Evolutionary conservation across 2,888 invertebrate species (phyloP).

Genomic region (Ormyrus labotus): DNA sequence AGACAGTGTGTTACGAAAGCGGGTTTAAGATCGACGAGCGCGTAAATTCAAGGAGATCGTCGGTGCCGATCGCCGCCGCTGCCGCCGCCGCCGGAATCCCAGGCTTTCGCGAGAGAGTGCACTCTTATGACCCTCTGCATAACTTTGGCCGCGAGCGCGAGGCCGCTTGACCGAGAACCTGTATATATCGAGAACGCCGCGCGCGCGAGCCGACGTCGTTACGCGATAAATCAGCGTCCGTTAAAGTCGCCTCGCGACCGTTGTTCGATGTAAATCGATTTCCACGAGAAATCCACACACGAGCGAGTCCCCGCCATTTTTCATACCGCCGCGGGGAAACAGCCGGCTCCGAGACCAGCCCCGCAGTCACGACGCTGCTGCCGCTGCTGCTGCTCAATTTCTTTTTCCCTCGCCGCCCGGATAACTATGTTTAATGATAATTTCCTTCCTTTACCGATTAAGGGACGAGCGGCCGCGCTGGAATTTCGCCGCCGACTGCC

Average conservation of each 20-base stretch:
- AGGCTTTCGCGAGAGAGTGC: constrained; percentile 62
- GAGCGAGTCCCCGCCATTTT: constrained; percentile 7
- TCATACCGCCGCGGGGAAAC: constrained; percentile 6
- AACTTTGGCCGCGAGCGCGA: constrained; percentile 65
- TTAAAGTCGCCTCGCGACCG: constrained; percentile 66
- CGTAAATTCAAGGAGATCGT: constrained; percentile 65
- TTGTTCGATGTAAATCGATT: constrained; percentile 64
- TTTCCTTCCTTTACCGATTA: constrained; percentile 28
- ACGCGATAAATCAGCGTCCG: constrained; percentile 73
- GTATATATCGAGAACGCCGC: constrained; percentile 64
- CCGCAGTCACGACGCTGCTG: background rate
- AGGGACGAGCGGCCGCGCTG: background rate
- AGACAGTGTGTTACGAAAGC: constrained; percentile 54
- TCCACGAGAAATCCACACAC: constrained; percentile 55
- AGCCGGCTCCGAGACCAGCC: background rate
- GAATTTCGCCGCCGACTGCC: constrained; percentile 49
- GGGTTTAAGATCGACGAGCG: constrained; percentile 62
- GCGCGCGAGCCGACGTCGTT: constrained; percentile 68
- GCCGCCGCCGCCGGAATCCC: constrained; percentile 61
- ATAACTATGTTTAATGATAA: constrained; percentile 48
- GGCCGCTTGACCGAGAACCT: constrained; percentile 74
- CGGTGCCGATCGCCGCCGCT: constrained; percentile 59
- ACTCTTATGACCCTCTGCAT: constrained; percentile 71
- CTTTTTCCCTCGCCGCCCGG: background rate
- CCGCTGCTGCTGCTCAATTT: background rate